Conservation (phyloP, 2,113 vertebrate genomes). For the Trogon melanurus region DNA sequence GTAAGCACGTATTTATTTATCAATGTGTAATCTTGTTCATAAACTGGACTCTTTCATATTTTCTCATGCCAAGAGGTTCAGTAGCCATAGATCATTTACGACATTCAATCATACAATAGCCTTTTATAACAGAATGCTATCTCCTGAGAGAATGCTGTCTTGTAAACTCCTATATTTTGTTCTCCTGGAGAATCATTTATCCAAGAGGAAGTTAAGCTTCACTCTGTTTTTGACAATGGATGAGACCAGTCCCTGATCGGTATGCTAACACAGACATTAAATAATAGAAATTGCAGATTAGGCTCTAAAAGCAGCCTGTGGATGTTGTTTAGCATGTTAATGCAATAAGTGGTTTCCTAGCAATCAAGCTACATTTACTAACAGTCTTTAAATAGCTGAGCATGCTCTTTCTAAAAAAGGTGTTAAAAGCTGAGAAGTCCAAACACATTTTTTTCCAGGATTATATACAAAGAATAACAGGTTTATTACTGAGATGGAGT, state of each 20-base stretch:
- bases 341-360: background rate
- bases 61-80: background rate
- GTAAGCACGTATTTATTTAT: background rate
- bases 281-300: conserved; percentile 2
- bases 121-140: background rate
- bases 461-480: background rate
- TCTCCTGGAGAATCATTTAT: background rate
- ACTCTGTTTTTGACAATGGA: background rate
- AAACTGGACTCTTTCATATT: background rate
- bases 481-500: background rate
- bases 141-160: background rate
- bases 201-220: background rate
- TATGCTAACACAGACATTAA: background rate
- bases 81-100: background rate
- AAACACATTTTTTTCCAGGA: background rate
- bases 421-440: background rate
- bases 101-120: background rate
- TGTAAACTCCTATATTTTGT: background rate
- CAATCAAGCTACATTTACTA: conserved; percentile 1
- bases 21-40: background rate
- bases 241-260: background rate
- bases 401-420: background rate
- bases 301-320: background rate
- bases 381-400: background rate
- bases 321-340: background rate